Conservation (phyloP, 2,797 vertebrate species). For the Leptodactylus fallax region DNA sequence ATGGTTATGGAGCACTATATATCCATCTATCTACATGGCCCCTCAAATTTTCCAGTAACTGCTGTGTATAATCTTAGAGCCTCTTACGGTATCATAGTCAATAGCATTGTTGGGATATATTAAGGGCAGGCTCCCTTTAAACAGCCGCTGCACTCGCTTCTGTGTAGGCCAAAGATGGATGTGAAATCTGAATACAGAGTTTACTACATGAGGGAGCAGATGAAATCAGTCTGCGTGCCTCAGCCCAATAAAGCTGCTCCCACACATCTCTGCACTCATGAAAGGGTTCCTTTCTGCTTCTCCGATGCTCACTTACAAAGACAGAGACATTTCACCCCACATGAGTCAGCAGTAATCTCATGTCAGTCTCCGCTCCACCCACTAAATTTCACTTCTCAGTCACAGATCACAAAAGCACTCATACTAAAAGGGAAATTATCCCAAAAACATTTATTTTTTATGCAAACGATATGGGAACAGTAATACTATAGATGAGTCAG, state of each 20-base stretch:
- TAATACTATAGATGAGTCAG: not conserved
- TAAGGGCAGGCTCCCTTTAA: not conserved
- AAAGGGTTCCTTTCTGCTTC: slow-evolving; percentile 41
- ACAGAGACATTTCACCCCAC: slow-evolving; percentile 25
- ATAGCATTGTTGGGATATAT: not conserved
- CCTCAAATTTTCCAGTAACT: too few relatives aligned
- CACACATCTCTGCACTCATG: slow-evolving; percentile 40
- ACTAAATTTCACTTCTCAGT: slow-evolving; percentile 39
- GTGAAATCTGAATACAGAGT: not conserved
- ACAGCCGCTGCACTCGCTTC: not conserved
- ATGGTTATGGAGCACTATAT: too few relatives aligned
- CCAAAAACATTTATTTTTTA: not conserved
- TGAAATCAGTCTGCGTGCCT: not conserved
- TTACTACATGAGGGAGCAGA: slow-evolving; percentile 1
- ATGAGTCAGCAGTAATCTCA: slow-evolving; percentile 56
- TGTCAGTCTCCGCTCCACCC: slow-evolving; percentile 31
- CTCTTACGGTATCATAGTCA: not conserved
- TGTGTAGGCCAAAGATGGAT: slow-evolving; percentile 5
- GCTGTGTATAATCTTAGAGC: too few relatives aligned
- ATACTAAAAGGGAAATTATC: slow-evolving; percentile 33
- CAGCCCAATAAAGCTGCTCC: slow-evolving; percentile 34
- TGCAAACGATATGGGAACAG: not conserved
- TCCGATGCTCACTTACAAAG: slow-evolving; percentile 36
- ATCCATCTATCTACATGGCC: too few relatives aligned
- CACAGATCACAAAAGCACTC: slow-evolving; percentile 14